These are phyloP conservation scores for Aegithalos caudatus DNA, from an alignment of 2,113 vertebrate genomes.

Conservation along the genomic window DNA sequence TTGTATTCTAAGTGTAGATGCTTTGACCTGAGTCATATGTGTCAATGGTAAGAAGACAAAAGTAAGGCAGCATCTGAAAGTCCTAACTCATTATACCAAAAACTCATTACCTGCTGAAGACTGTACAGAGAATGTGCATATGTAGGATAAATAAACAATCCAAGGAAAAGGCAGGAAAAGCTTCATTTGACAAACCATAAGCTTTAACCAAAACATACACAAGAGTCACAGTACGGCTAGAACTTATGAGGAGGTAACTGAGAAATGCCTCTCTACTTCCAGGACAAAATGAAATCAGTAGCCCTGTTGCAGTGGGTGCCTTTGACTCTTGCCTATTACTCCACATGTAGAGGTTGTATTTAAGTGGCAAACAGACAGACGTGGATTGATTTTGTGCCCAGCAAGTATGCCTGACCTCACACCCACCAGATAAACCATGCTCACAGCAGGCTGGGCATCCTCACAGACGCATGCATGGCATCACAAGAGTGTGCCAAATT, in stretches of 20 bases:
- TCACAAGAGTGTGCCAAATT: not conserved
- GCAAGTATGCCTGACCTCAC: not conserved
- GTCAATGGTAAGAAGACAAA: not conserved
- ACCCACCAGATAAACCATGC: not conserved
- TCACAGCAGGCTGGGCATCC: not conserved
- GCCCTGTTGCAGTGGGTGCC: not conserved
- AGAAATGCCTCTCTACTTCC: not conserved
- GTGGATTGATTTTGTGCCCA: not conserved
- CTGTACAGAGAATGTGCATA: rapidly evolving
- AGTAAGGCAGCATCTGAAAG: not conserved
- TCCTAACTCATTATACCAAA: not conserved
- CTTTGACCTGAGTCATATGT: not conserved
- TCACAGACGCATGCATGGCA: not conserved
- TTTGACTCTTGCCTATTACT: not conserved
- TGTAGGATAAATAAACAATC: not conserved
- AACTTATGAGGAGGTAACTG: not conserved
- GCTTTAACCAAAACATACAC: not conserved
- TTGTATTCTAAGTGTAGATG: not conserved
- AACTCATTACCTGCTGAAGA: not conserved
- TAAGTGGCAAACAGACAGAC: not conserved
- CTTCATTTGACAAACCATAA: not conserved
- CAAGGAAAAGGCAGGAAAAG: not conserved
- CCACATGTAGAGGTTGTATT: not conserved
- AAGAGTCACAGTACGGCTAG: not conserved
- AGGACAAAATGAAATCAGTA: not conserved